Evolutionary conservation across 2,888 invertebrate genomes (phyloP).

Genomic region (Leptodirus hochenwartii): DNA sequence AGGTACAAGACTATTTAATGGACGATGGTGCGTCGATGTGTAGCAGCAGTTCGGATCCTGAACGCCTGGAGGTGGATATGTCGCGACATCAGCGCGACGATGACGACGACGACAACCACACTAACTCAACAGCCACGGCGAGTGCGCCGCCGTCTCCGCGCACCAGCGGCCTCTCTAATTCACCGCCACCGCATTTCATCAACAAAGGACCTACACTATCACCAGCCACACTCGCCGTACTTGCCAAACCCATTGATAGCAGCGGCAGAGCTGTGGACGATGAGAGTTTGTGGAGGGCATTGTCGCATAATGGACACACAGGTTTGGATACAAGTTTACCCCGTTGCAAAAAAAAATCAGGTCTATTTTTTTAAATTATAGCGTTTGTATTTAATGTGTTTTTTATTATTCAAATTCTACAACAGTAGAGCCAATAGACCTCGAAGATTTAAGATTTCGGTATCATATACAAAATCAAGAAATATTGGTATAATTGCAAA

Average conservation of each 20-base stretch:
- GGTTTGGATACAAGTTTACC: conserved; percentile 14
- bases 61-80: conserved; percentile 54
- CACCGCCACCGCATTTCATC: no score
- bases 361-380: no score
- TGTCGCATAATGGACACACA: conserved; percentile 36
- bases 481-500: no score
- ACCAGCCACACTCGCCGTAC: conserved; percentile 4
- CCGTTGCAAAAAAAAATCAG: no score
- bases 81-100: conserved; percentile 18
- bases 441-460: no score
- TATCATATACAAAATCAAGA: no score
- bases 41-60: conserved; percentile 58
- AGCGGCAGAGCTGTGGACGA: conserved; percentile 22
- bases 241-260: conserved; percentile 11
- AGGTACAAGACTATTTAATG: no score
- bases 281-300: conserved; percentile 33
- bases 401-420: no score
- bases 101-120: conserved; percentile 20
- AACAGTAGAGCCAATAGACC: no score
- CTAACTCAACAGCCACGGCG: conserved; percentile 24
- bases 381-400: no score
- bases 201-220: conserved; percentile 18
- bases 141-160: conserved; percentile 24
- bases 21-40: conserved; percentile 28
- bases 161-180: no score